Conservation (phyloP, 2,888 invertebrate genomes). For the Girardia tigrina region DNA sequence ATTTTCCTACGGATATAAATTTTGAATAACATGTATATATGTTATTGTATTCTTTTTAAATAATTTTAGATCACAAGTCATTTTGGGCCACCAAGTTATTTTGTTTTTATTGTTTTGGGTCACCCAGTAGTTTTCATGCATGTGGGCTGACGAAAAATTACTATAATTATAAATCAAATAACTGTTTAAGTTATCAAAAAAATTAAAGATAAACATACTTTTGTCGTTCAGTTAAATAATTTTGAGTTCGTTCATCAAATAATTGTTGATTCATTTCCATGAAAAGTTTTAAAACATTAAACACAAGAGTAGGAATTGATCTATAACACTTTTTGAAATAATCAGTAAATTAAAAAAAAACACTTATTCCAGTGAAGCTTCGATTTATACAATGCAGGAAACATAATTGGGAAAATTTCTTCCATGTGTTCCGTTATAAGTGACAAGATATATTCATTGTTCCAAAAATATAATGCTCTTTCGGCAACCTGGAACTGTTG, state of each 20-base stretch:
- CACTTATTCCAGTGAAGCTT: slow-evolving; percentile 98
- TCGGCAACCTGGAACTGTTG: slow-evolving; percentile 99
- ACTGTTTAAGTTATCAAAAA: too few species aligned
- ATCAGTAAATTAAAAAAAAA: too few species aligned
- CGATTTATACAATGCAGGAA: slow-evolving; percentile 91
- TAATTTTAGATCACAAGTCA: too few species aligned
- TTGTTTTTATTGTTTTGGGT: too few species aligned
- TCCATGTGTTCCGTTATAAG: slow-evolving; percentile 95
- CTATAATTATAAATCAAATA: too few species aligned
- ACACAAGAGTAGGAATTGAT: slow-evolving; percentile 94
- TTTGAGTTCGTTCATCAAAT: slow-evolving; percentile 65
- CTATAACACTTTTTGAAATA: too few species aligned
- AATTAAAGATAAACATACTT: background rate
- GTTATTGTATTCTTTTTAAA: too few species aligned
- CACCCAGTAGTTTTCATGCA: too few species aligned
- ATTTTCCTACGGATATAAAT: too few species aligned
- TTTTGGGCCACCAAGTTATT: too few species aligned
- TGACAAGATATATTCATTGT: slow-evolving; percentile 98
- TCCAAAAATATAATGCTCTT: slow-evolving; percentile 96
- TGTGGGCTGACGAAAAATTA: too few species aligned
- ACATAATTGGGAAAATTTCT: slow-evolving; percentile 98
- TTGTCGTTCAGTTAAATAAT: slow-evolving; percentile 34
- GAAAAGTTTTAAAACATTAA: slow-evolving; percentile 97
- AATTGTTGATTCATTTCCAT: slow-evolving; percentile 99
- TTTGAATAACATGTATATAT: too few species aligned